Evolutionary conservation across 2,888 invertebrate species (phyloP), one percentile per base, ranked within the genome.

Genomic region (Chydorus sphaericus): DNA sequence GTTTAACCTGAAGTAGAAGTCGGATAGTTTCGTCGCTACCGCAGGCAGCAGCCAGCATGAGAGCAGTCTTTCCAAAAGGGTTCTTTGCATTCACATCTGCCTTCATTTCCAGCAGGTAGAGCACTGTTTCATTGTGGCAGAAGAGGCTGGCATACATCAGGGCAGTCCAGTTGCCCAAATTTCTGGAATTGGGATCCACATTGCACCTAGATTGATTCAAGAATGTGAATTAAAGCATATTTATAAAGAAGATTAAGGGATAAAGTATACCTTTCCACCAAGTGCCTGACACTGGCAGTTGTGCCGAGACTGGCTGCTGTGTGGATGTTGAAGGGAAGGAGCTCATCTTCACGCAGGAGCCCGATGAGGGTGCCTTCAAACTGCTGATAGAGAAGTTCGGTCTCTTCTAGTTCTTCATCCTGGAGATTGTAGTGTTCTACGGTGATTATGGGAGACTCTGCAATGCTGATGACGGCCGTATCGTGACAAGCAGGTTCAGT

Each of bases 281-380:
- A 33, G 36, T 52, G 36, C 6, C 33, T 33, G 14, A 52, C 36
- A 48, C 33, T 38, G 20, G 55, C 48, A 4, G 33, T 28, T 23
- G 31, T 39, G n/a, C 55, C 55, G 8, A 55, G n/a, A 49, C 55
- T 55, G 29, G 55, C 55, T 36, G 55, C 55, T 23, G 49, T 55
- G 29, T 33, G 49, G 10, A 49, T 23, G 33, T 55, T 39, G 14
- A 55, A 36, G 31, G 33, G 36, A 18, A 55, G 31, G n/a, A 55
- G 49, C 23, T 48, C 48, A 26, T 49, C 48, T 44, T 44, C 26
- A 28, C 28, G 44, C 44, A 44, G n/a, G 8, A 44, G 44, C 20
- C 28, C 26, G 8, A 28, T 44, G 4, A 44, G 44, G 11, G 44
- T 44, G 44, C 44, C 28, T 16, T 44, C 44, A 44, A 44, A 44